A percentile compares a stretch with the other conserved stretches of the same genome.
phyloP scores from a whole-genome alignment of 2,113 vertebrate genomes.

The Coryphaenoides rupestris region DNA sequence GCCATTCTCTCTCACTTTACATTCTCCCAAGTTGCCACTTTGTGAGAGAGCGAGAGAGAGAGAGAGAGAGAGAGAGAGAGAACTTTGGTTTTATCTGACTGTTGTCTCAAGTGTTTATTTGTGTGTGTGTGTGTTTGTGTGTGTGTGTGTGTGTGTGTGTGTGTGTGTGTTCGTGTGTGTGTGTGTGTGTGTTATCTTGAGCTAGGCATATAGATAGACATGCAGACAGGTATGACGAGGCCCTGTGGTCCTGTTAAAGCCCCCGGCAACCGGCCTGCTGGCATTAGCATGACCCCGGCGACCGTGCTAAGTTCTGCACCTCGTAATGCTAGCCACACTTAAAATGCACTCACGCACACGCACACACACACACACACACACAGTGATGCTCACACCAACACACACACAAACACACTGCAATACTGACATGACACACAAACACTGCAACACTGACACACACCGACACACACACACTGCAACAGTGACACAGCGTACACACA shows the following conservation, averaged over 20 bases:
- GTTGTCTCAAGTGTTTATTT: too few relatives aligned
- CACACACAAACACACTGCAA: background rate
- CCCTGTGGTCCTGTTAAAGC: too few relatives aligned
- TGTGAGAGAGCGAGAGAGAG: constrained; percentile 43
- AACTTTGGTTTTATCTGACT: constrained; percentile 10
- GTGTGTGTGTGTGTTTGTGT: constrained; percentile 1
- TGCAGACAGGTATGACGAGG: too few relatives aligned
- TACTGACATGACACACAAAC: constrained; percentile 7
- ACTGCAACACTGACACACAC: background rate
- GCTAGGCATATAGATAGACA: too few relatives aligned
- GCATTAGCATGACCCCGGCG: constrained; percentile 27
- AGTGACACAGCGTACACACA: constrained; percentile 3
- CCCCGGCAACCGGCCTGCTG: too few relatives aligned
- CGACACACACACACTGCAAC: background rate
- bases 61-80: constrained; percentile 34
- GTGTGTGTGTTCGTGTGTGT: background rate
- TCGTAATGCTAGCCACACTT: constrained; percentile 20
- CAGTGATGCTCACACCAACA: background rate
- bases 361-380: constrained; percentile 14
- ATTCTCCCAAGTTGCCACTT: too few relatives aligned
- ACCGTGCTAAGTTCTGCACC: constrained; percentile 49
- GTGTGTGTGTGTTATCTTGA: too few relatives aligned
- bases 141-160: background rate
- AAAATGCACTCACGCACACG: constrained; percentile 14
- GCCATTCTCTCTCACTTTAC: constrained; percentile 6